A percentile compares a stretch with the other conserved stretches of the same genome.
Conservation (phyloP, 1,140 invertebrate species). For the Drosophila varians region DNA sequence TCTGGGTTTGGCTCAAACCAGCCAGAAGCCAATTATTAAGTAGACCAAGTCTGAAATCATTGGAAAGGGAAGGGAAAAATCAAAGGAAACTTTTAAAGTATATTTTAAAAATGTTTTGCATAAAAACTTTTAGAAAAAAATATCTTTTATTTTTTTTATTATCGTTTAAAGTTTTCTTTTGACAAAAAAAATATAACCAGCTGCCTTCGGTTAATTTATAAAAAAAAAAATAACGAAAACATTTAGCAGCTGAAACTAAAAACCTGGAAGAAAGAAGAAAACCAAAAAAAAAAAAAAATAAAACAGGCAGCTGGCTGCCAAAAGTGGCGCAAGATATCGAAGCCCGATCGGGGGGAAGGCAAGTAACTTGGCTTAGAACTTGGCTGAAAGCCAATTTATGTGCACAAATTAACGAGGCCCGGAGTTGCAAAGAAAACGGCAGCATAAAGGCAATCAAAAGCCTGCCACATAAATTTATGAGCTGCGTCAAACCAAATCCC, state of each 20-base stretch:
- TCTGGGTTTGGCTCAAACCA: not conserved
- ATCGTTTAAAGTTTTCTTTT: not conserved
- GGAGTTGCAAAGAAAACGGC: conserved; percentile 23
- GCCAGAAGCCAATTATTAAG: not conserved
- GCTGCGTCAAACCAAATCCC: conserved; percentile 66
- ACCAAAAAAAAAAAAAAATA: not conserved
- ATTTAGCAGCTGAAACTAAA: conserved; percentile 32
- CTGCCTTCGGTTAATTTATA: not conserved
- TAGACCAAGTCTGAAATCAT: not conserved
- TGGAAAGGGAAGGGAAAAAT: too few species aligned
- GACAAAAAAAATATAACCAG: not conserved
- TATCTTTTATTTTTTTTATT: too few species aligned
- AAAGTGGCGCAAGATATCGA: not conserved
- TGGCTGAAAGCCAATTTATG: conserved; percentile 59
- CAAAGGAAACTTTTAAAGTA: not conserved
- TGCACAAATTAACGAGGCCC: conserved; percentile 63
- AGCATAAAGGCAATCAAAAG: conserved; percentile 65
- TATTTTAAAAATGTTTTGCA: not conserved
- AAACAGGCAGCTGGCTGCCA: conserved; percentile 19
- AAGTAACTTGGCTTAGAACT: conserved; percentile 30
- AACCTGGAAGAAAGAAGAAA: too few species aligned
- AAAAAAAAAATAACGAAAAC: not conserved
- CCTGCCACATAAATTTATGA: conserved; percentile 75
- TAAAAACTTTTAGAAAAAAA: too few species aligned
- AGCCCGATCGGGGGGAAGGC: not conserved